Percentiles rank a stretch among this genome's conserved stretches.
phyloP scores from a whole-genome alignment of 2,113 vertebrate species.

The Muntiacus reevesi region DNA sequence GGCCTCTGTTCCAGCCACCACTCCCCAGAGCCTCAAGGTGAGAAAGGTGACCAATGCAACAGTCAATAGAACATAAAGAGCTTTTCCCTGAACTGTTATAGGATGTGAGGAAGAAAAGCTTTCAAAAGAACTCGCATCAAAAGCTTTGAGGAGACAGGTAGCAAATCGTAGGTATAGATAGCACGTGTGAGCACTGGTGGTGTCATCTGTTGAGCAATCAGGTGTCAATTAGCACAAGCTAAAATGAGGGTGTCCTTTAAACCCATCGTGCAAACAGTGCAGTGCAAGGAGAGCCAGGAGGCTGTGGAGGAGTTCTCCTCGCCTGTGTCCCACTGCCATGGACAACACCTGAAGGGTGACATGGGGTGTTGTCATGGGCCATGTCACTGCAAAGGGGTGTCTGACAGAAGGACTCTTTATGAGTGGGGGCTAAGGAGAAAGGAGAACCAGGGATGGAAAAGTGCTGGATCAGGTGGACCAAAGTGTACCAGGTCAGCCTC shows the following conservation, averaged over 20 bases:
- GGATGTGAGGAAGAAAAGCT: background rate
- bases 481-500: accelerated
- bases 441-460: accelerated
- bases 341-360: accelerated
- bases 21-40: background rate
- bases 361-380: accelerated
- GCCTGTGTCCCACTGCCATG: accelerated
- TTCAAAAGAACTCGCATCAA: background rate
- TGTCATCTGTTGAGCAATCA: accelerated
- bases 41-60: background rate
- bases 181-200: accelerated
- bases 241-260: accelerated
- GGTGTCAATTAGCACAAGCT: accelerated
- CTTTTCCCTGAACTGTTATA: accelerated
- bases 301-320: accelerated
- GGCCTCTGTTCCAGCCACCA: background rate
- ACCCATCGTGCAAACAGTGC: accelerated
- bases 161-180: accelerated
- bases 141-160: background rate
- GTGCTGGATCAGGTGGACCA: background rate
- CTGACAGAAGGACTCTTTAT: no score
- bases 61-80: background rate
- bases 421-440: accelerated
- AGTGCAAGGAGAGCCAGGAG: accelerated
- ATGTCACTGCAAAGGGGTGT: accelerated